Conservation (phyloP, 2,888 invertebrate genomes). For the Cheiracanthium punctorium region DNA sequence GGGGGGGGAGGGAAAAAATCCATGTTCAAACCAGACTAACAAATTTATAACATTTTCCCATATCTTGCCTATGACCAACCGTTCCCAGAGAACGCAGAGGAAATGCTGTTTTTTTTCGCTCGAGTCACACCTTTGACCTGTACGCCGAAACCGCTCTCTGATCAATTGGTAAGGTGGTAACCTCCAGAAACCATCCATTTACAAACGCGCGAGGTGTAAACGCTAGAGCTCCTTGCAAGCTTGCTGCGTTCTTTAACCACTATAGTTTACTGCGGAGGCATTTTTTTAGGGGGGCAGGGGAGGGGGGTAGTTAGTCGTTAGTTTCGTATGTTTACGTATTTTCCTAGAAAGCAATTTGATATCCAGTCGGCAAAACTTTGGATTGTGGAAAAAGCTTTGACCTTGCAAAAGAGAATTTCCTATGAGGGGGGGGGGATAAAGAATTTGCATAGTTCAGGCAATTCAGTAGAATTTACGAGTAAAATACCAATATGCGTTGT, state of each 20-base stretch:
- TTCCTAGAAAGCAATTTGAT: neutral
- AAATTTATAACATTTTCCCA: neutral
- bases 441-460: no score
- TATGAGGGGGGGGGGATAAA: no score
- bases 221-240: no score
- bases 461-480: no score
- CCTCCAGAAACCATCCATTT: conserved; percentile 8
- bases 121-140: neutral
- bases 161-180: neutral
- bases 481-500: no score
- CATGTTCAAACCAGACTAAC: no score
- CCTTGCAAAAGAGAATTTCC: no score
- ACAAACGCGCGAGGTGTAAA: neutral
- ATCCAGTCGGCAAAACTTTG: neutral
- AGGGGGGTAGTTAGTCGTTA: neutral
- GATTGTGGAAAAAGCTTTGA: neutral
- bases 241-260: no score
- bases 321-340: neutral
- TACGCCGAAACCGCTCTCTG: neutral
- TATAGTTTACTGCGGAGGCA: no score
- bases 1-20: no score
- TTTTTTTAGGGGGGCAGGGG: neutral
- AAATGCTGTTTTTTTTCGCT: neutral
- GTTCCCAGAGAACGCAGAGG: neutral
- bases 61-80: neutral